Conservation (phyloP, 2,888 invertebrate genomes). For the Pollenia labialis region DNA sequence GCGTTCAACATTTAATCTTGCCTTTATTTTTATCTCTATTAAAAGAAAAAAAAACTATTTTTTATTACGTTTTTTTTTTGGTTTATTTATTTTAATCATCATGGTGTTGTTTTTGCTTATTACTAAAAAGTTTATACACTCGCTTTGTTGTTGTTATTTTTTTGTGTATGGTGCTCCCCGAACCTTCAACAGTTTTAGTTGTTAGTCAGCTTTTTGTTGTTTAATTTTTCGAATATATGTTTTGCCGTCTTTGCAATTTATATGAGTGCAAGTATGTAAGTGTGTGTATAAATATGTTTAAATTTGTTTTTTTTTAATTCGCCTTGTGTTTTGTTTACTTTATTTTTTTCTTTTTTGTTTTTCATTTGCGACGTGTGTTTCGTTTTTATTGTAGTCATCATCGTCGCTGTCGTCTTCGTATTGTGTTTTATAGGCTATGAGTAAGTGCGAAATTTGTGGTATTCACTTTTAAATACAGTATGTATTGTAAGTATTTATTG, state of each 20-base stretch:
- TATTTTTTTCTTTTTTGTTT: constrained; percentile 40
- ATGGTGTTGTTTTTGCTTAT: constrained; percentile 10
- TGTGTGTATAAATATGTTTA: constrained; percentile 11
- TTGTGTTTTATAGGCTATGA: constrained; percentile 63
- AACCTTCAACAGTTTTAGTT: constrained; percentile 78
- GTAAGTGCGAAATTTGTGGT: constrained; percentile 78
- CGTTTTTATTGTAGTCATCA: constrained; percentile 27
- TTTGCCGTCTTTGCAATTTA: constrained; percentile 45
- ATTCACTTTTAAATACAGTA: constrained; percentile 72
- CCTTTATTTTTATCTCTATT: constrained; percentile 39
- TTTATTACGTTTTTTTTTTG: constrained; percentile 38
- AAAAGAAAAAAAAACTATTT: constrained; percentile 9
- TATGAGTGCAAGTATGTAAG: not conserved
- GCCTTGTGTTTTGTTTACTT: constrained; percentile 25
- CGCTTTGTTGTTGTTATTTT: constrained; percentile 63
- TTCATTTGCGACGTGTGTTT: constrained; percentile 58
- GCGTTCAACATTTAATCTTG: constrained; percentile 35
- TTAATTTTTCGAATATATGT: constrained; percentile 41
- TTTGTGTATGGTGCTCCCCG: constrained; percentile 80
- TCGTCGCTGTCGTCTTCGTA: constrained; percentile 18
- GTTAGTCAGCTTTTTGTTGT: constrained; percentile 80
- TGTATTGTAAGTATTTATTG: constrained; percentile 25
- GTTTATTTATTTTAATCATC: constrained; percentile 66
- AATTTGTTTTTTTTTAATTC: constrained; percentile 17
- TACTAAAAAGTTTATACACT: too few relatives aligned